phyloP scores from a whole-genome alignment of 2,888 invertebrate species.

The Cerastis leucographa region DNA sequence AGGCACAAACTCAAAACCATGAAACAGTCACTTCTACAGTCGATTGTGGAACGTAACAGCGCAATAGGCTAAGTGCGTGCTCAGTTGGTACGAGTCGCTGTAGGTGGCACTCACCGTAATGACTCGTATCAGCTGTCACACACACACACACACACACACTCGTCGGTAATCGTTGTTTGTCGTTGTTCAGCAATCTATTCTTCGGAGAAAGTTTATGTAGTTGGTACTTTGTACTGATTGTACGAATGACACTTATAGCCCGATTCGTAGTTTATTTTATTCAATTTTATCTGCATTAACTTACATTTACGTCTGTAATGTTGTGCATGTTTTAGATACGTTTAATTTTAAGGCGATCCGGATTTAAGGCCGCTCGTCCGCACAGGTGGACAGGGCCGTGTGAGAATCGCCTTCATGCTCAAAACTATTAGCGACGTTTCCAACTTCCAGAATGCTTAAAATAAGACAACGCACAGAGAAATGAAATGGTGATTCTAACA shows the following conservation, averaged over 20 bases:
- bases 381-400: not conserved
- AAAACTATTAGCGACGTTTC: not conserved
- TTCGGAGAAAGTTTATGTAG: constrained; percentile 7
- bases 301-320: not conserved
- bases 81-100: constrained; percentile 40
- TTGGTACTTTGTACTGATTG: not conserved
- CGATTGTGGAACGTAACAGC: not conserved
- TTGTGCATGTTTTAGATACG: not conserved
- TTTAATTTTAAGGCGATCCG: not conserved
- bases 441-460: not conserved
- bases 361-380: not conserved
- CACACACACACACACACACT: not conserved
- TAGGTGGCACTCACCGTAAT: constrained; percentile 63
- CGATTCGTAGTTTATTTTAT: not conserved
- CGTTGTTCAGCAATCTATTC: constrained; percentile 13
- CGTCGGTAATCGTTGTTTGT: constrained; percentile 4
- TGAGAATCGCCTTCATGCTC: not conserved
- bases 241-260: not conserved
- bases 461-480: not conserved
- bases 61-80: constrained; percentile 52
- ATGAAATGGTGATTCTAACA: not conserved
- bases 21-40: constrained; percentile 30
- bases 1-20: constrained; percentile 13
- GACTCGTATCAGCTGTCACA: constrained; percentile 42
- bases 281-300: not conserved